These are phyloP conservation scores for Oscheius sp. DNA, from an alignment of 1,140 invertebrate genomes.

Conservation along the genomic window DNA sequence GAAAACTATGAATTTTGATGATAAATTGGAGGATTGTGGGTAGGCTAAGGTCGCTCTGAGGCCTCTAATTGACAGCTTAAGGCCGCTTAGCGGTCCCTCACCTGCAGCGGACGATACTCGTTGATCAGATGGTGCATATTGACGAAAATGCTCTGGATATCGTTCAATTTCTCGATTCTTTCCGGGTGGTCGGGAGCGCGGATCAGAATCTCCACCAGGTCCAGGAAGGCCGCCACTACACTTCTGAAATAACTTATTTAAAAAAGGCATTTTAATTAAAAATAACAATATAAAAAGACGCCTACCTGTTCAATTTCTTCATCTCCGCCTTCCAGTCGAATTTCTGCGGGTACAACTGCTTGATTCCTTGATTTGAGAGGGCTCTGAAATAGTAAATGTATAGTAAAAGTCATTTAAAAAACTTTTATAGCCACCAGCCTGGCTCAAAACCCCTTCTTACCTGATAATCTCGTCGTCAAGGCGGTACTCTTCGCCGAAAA, in stretches of 20 bases:
- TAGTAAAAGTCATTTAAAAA: not conserved
- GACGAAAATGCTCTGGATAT: constrained; percentile 33
- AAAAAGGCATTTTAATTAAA: not conserved
- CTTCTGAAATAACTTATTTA: not conserved
- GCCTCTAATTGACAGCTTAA: too few species aligned
- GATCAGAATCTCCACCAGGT: constrained; percentile 27
- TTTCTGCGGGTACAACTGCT: constrained; percentile 15
- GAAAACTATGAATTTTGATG: not conserved
- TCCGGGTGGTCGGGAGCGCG: constrained; percentile 17
- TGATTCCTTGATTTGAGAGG: not conserved
- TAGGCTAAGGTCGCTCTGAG: too few species aligned
- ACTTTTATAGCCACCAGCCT: not conserved
- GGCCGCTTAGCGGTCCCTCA: too few species aligned
- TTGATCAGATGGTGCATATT: constrained; percentile 41
- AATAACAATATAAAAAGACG: not conserved
- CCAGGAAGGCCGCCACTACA: constrained; percentile 23
- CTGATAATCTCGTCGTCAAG: constrained; percentile 28
- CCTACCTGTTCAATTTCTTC: constrained; percentile 36
- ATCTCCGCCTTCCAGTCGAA: constrained; percentile 33
- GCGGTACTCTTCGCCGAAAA: constrained; percentile 37
- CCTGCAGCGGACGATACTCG: constrained; percentile 31
- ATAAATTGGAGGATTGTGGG: not conserved
- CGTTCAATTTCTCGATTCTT: constrained; percentile 22
- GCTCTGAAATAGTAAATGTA: constrained; percentile 18
- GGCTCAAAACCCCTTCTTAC: too few species aligned